Conservation (phyloP, 2,888 invertebrate species). For the Tenthredo amoena region DNA sequence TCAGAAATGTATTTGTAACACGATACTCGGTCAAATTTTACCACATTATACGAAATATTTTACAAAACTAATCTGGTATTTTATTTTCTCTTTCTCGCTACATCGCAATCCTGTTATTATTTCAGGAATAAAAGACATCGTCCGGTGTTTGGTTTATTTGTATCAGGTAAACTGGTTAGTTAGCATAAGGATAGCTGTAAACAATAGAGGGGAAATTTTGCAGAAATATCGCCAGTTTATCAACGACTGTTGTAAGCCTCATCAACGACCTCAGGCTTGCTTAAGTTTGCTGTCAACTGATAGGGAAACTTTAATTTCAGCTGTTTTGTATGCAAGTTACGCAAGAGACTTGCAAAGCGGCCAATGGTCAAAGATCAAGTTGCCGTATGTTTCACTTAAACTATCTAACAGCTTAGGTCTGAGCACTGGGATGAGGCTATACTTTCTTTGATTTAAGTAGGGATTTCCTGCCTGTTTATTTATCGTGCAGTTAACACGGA, state of each 20-base stretch:
- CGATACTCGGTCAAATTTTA: background rate
- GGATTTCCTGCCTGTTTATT: background rate
- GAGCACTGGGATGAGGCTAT: background rate
- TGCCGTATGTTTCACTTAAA: background rate
- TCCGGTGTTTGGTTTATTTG: background rate
- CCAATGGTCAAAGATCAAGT: slow-evolving; percentile 43
- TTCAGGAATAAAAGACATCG: background rate
- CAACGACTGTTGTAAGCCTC: background rate
- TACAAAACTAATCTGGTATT: background rate
- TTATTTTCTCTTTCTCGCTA: background rate
- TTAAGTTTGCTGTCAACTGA: background rate
- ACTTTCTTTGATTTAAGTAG: background rate
- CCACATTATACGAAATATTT: slow-evolving; percentile 15
- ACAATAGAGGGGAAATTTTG: background rate
- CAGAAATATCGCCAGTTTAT: background rate
- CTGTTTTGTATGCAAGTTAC: background rate
- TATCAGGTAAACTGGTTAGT: background rate
- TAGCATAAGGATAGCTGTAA: background rate
- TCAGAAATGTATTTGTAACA: slow-evolving; percentile 21
- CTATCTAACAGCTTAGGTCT: background rate
- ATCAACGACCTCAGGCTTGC: background rate
- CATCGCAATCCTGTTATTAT: background rate
- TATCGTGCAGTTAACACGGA: background rate
- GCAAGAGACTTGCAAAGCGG: background rate
- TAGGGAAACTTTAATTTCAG: background rate